Percentiles rank a stretch among this genome's conserved stretches.
Evolutionary conservation across 2,113 vertebrate genomes (phyloP).

Genomic region (Nymphicus hollandicus): DNA sequence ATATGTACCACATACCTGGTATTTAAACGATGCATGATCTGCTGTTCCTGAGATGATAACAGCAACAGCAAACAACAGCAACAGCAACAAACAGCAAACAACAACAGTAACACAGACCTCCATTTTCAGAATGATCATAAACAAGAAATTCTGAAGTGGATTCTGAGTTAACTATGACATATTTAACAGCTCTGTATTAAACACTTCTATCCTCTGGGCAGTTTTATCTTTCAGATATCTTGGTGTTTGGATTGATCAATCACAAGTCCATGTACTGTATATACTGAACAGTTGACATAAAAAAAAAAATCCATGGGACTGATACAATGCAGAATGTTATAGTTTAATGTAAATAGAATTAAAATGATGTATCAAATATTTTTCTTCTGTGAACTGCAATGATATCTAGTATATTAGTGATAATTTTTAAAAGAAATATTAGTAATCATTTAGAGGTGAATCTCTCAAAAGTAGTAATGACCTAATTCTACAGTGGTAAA

Average conservation of each 20-base stretch:
- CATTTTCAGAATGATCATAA: neutral
- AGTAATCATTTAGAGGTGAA: neutral
- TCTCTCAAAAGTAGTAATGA: neutral
- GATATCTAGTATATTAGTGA: neutral
- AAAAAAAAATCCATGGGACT: neutral
- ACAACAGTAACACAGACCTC: neutral
- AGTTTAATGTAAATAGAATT: neutral
- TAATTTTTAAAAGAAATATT: neutral
- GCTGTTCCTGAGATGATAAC: neutral
- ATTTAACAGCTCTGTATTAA: neutral
- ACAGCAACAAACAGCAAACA: neutral
- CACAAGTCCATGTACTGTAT: neutral
- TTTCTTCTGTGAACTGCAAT: neutral
- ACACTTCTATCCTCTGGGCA: neutral
- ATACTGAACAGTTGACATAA: neutral
- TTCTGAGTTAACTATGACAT: neutral
- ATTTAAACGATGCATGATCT: neutral
- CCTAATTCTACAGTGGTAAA: neutral
- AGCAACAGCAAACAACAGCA: neutral
- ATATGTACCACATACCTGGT: neutral
- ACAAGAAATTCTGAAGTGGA: neutral
- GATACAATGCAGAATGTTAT: neutral
- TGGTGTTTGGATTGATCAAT: neutral
- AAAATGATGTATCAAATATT: neutral
- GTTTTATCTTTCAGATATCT: neutral